These are phyloP conservation scores for Thyatira batis DNA, from an alignment of 2,888 invertebrate species.

Conservation along the genomic window DNA sequence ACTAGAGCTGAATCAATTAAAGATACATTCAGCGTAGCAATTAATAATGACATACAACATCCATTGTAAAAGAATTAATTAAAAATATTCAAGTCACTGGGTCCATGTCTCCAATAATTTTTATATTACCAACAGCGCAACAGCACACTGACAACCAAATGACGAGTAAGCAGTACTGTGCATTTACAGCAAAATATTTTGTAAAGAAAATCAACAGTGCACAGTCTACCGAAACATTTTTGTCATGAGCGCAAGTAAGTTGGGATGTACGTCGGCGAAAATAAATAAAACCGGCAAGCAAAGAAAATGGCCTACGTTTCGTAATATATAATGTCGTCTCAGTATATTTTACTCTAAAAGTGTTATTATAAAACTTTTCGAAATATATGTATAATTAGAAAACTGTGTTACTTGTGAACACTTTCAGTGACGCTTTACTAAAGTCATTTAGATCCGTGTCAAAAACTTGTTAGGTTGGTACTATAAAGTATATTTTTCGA, in stretches of 20 bases:
- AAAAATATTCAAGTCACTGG: neutral
- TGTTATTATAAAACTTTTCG: neutral
- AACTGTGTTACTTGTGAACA: too few species aligned
- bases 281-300: slow-evolving; percentile 45
- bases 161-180: slow-evolving; percentile 22
- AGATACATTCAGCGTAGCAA: neutral
- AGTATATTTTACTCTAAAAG: neutral
- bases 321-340: slow-evolving; percentile 26
- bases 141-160: slow-evolving; percentile 23
- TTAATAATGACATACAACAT: neutral
- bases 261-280: slow-evolving; percentile 29
- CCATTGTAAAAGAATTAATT: neutral
- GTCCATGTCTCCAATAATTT: neutral
- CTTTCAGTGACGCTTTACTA: too few species aligned
- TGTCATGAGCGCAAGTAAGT: slow-evolving; percentile 42
- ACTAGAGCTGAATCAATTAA: neutral
- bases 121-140: slow-evolving; percentile 8
- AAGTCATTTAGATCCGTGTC: too few species aligned
- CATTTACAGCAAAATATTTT: slow-evolving; percentile 43
- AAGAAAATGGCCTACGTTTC: slow-evolving; percentile 27
- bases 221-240: slow-evolving; percentile 47
- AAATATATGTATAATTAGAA: too few species aligned
- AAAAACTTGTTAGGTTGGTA: too few species aligned
- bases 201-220: slow-evolving; percentile 39
- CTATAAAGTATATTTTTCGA: too few species aligned